These are phyloP conservation scores for Masnerella sp. DNA, from an alignment of 2,888 invertebrate genomes.

Conservation along the genomic window DNA sequence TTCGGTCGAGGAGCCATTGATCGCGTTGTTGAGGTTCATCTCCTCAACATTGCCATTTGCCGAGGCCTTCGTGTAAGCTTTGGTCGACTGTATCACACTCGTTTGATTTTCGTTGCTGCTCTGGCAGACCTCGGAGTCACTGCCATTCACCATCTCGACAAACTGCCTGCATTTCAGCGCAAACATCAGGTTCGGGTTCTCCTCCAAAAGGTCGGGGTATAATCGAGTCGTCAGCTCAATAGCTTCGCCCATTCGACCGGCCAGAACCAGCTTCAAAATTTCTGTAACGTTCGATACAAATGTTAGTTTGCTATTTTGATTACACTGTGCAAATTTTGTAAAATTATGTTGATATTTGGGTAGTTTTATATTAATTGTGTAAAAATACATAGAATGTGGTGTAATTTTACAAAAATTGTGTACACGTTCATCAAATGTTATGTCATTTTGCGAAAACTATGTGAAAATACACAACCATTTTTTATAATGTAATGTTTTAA, in stretches of 20 bases:
- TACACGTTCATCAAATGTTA: too few relatives aligned
- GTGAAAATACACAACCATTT: too few relatives aligned
- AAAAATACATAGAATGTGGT: too few relatives aligned
- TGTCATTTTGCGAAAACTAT: too few relatives aligned
- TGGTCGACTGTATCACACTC: constrained; percentile 91
- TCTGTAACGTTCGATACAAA: constrained; percentile 80
- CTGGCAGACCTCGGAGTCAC: constrained; percentile 84
- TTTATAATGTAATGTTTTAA: too few relatives aligned
- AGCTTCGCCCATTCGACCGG: constrained; percentile 97
- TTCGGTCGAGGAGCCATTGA: constrained; percentile 78
- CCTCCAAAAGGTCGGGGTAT: constrained; percentile 96
- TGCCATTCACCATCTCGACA: constrained; percentile 98
- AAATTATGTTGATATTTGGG: too few relatives aligned
- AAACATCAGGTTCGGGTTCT: constrained; percentile 94
- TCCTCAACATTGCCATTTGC: constrained; percentile 78
- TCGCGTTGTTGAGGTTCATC: constrained; percentile 79
- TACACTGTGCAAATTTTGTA: background rate
- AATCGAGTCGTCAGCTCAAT: constrained; percentile 92
- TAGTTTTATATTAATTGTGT: too few relatives aligned
- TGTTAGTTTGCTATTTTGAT: background rate
- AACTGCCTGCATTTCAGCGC: constrained; percentile 98
- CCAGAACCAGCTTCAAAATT: constrained; percentile 94
- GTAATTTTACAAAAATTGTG: too few relatives aligned
- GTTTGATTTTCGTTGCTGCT: constrained; percentile 79
- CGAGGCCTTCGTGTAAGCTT: constrained; percentile 76